Conservation (phyloP, 2,888 invertebrate genomes). For the Parnassius apollo region DNA sequence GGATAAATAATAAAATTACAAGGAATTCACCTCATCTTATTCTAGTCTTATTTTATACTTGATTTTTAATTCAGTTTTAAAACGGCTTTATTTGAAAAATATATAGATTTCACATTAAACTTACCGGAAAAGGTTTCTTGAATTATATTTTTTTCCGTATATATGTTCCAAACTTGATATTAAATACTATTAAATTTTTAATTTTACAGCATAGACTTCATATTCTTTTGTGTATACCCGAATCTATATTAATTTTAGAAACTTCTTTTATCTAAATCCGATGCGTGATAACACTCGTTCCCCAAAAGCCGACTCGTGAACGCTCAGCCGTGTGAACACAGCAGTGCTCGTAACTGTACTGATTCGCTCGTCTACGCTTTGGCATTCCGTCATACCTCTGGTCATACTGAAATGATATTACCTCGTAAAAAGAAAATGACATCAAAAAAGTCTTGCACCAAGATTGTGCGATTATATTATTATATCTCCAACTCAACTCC, state of each 20-base stretch:
- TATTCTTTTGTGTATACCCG: not conserved
- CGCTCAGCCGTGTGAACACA: conserved; percentile 9
- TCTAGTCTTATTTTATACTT: too few relatives aligned
- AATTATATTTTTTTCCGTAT: too few relatives aligned
- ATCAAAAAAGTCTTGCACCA: conserved; percentile 4
- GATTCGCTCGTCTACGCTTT: not conserved
- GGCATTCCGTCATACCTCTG: conserved; percentile 7
- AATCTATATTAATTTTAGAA: not conserved
- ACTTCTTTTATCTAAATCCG: not conserved
- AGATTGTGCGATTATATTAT: conserved; percentile 10
- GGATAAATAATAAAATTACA: too few relatives aligned
- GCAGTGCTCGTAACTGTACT: conserved; percentile 12
- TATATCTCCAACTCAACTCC: not conserved
- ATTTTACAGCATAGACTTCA: too few relatives aligned
- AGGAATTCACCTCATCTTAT: too few relatives aligned
- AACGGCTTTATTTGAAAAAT: too few relatives aligned
- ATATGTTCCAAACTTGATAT: too few relatives aligned
- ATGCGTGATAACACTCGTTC: not conserved
- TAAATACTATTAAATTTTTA: too few relatives aligned
- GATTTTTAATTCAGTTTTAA: too few relatives aligned
- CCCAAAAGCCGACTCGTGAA: not conserved
- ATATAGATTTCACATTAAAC: not conserved
- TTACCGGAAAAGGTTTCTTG: not conserved
- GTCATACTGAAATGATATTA: conserved; percentile 11
- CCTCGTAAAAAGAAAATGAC: conserved; percentile 12